A percentile compares a stretch with the other conserved stretches of the same genome.
Conservation (phyloP, 2,888 invertebrate species). For the Andrena marginata region DNA sequence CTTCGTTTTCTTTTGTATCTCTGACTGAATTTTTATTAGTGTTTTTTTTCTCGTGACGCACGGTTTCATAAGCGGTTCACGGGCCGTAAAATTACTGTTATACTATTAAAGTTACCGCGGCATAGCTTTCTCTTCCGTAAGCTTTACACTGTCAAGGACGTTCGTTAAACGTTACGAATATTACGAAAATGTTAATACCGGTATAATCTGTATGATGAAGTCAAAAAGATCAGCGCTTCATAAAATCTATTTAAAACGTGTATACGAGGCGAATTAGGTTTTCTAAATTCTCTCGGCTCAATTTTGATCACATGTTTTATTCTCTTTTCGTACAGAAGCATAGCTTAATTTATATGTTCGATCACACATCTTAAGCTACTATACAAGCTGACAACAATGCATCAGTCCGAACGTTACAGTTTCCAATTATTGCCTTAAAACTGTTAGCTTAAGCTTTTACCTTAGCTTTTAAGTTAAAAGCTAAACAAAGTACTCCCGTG, state of each 20-base stretch:
- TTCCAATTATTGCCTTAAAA: not conserved
- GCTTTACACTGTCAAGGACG: constrained; percentile 10
- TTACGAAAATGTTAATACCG: not conserved
- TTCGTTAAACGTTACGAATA: not conserved
- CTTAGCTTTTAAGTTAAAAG: not conserved
- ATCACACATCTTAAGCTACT: constrained; percentile 1
- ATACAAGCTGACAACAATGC: constrained; percentile 14
- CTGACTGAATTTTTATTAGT: not conserved
- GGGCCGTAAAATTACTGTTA: constrained; percentile 28
- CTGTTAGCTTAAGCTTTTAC: not conserved
- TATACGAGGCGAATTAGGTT: too few species aligned
- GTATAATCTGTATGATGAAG: not conserved
- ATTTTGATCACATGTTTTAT: constrained; percentile 21
- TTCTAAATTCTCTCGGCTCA: not conserved
- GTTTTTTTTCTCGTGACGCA: not conserved
- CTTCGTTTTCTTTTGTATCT: not conserved
- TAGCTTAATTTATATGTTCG: constrained; percentile 31
- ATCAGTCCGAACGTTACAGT: constrained; percentile 12
- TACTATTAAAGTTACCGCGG: constrained; percentile 16
- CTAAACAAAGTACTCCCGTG: not conserved
- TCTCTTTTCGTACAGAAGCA: constrained; percentile 8
- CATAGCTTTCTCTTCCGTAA: constrained; percentile 35
- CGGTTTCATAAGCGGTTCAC: not conserved
- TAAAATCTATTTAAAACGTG: not conserved
- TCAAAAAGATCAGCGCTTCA: not conserved